phyloP scores from a whole-genome alignment of 64 coral and sea anemone species.

The Montipora capricornis region DNA sequence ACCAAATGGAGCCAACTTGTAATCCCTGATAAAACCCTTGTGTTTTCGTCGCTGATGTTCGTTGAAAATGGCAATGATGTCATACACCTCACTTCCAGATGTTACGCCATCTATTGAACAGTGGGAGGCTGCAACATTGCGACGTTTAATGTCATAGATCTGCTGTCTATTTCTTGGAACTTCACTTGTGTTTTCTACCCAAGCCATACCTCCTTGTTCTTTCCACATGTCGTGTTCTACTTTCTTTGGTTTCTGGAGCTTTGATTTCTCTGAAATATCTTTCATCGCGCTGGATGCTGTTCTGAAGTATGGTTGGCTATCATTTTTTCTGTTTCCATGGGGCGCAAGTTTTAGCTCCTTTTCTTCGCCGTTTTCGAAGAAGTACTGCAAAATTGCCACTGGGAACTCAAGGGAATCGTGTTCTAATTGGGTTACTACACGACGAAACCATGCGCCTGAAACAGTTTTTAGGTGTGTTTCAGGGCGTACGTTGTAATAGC shows the following conservation, averaged over 20 bases:
- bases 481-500: too few relatives aligned
- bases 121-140: not conserved
- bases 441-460: too few relatives aligned
- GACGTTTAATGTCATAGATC: slow-evolving; percentile 7
- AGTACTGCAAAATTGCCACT: too few relatives aligned
- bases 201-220: slow-evolving; percentile 13
- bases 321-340: too few relatives aligned
- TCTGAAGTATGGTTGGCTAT: too few relatives aligned
- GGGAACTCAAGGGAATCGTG: too few relatives aligned
- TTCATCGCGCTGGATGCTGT: not conserved
- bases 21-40: too few relatives aligned
- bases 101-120: not conserved
- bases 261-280: slow-evolving; percentile 6
- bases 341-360: too few relatives aligned
- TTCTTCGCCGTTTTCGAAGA: too few relatives aligned
- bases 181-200: slow-evolving; percentile 11
- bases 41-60: slow-evolving; percentile 3
- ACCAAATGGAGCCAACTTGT: too few relatives aligned
- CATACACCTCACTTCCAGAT: not conserved
- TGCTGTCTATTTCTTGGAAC: slow-evolving; percentile 11
- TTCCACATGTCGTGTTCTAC: not conserved
- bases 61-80: not conserved
- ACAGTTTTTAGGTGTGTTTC: too few relatives aligned
- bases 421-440: too few relatives aligned
- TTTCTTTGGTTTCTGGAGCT: slow-evolving; percentile 1